These are phyloP conservation scores for Hydra vulgaris DNA, from an alignment of 30 jellyfish, hydroid and myxozoan species.

Conservation along the genomic window DNA sequence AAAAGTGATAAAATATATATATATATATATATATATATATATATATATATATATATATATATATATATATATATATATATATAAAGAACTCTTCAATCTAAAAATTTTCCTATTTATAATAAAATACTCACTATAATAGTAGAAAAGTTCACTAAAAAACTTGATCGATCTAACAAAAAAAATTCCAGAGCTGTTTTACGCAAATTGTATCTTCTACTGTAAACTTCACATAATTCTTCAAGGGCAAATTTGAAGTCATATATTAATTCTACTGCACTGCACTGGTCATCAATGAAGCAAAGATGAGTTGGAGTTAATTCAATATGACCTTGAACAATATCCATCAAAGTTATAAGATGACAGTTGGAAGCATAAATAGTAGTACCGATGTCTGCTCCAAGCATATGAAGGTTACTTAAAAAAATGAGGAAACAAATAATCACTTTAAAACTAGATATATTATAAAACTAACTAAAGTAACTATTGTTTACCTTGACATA, in stretches of 20 bases:
- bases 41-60: too few relatives aligned
- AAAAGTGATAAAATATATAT: too few relatives aligned
- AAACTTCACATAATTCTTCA: slow-evolving; percentile 73
- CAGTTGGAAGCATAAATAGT: slow-evolving; percentile 13
- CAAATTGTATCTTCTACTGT: slow-evolving; percentile 59
- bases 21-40: too few relatives aligned
- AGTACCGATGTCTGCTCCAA: slow-evolving; percentile 18
- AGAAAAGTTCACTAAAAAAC: slow-evolving; percentile 54
- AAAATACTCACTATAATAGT: slow-evolving; percentile 38
- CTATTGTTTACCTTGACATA: neutral
- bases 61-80: too few relatives aligned
- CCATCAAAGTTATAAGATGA: slow-evolving; percentile 63
- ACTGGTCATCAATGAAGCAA: slow-evolving; percentile 54
- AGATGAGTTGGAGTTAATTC: slow-evolving; percentile 65
- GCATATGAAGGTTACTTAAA: slow-evolving; percentile 2
- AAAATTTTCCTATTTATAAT: neutral
- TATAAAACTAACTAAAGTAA: too few relatives aligned
- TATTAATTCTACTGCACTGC: slow-evolving; percentile 32
- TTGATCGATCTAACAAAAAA: slow-evolving; percentile 66
- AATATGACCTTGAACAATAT: slow-evolving; percentile 56
- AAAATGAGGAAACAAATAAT: too few relatives aligned
- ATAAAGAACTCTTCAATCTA: neutral
- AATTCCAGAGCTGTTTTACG: slow-evolving; percentile 81
- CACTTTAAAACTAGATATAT: too few relatives aligned
- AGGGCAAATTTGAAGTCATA: slow-evolving; percentile 65